Evolutionary conservation across 2,888 invertebrate genomes (phyloP).

Genomic region (Minunthozetes semirufus): DNA sequence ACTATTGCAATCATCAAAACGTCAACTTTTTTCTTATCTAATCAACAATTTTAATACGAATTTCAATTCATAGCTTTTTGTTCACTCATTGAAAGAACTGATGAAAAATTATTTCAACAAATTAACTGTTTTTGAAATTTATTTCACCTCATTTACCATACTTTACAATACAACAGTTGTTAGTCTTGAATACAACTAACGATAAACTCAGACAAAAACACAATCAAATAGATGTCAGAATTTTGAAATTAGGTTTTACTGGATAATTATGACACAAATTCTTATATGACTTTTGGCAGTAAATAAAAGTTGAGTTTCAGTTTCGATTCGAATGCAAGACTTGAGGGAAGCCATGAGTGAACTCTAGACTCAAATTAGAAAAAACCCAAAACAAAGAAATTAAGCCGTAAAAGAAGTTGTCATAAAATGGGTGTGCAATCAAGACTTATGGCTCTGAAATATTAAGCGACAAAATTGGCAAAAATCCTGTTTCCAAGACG

Average conservation of each 20-base stretch:
- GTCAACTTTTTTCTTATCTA: not conserved
- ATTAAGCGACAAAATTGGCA: not conserved
- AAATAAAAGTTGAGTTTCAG: too few relatives aligned
- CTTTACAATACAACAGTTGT: too few relatives aligned
- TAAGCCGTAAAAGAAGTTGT: slow-evolving; percentile 3
- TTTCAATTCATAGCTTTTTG: not conserved
- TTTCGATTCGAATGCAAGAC: too few relatives aligned
- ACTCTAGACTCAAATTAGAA: not conserved
- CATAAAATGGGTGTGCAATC: slow-evolving; percentile 10
- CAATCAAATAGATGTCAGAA: too few relatives aligned
- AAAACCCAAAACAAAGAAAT: not conserved
- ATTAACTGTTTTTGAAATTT: not conserved
- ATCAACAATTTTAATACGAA: slow-evolving; percentile 5
- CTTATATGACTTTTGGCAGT: too few relatives aligned
- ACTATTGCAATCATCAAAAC: not conserved
- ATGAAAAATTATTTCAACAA: not conserved
- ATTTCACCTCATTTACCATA: too few relatives aligned
- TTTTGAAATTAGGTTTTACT: too few relatives aligned
- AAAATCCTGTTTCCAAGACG: slow-evolving; percentile 9
- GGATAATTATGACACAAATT: too few relatives aligned
- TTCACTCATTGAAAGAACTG: not conserved
- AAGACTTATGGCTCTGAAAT: not conserved
- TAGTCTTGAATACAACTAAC: too few relatives aligned
- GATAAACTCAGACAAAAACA: too few relatives aligned
- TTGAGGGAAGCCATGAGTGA: too few relatives aligned